Percentiles rank a stretch among this genome's conserved stretches.
Evolutionary conservation across 2,888 invertebrate species (phyloP).

Genomic region (Pristionchus entomophagus): DNA sequence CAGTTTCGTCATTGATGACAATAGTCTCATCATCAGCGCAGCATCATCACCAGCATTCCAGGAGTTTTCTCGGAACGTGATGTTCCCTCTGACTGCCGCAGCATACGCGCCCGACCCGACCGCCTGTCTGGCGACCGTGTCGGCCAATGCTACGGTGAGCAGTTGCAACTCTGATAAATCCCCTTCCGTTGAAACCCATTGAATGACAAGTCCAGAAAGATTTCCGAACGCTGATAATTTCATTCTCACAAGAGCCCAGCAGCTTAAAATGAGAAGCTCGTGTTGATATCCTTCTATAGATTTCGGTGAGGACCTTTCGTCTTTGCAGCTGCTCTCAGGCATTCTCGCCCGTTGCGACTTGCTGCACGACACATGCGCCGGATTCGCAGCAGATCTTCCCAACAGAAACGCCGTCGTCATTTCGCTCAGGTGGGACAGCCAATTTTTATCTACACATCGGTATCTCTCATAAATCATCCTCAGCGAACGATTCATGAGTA

Average conservation of each 20-base stretch:
- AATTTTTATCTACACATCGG: too few relatives aligned
- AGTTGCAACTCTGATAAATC: too few relatives aligned
- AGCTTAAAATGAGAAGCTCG: background rate
- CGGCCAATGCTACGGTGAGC: background rate
- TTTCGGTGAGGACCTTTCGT: background rate
- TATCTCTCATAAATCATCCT: too few relatives aligned
- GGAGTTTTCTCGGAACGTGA: constrained; percentile 6
- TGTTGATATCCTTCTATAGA: background rate
- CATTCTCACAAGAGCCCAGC: too few relatives aligned
- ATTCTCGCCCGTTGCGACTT: background rate
- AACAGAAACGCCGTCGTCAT: background rate
- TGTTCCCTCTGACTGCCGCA: constrained; percentile 6
- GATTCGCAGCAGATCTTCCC: background rate
- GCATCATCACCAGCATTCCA: background rate
- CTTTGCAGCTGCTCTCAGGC: background rate
- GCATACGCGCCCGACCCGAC: background rate
- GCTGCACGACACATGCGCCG: constrained; percentile 8
- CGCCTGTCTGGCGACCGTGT: background rate
- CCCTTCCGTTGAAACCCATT: too few relatives aligned
- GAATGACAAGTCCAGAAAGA: too few relatives aligned
- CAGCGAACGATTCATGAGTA: too few relatives aligned
- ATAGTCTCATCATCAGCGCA: background rate
- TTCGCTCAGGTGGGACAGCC: background rate
- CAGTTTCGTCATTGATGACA: background rate
- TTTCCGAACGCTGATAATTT: too few relatives aligned